Base-by-base conservation (phyloP, 2,113 vertebrate species). In the Toxotes jaculatrix region DNA sequence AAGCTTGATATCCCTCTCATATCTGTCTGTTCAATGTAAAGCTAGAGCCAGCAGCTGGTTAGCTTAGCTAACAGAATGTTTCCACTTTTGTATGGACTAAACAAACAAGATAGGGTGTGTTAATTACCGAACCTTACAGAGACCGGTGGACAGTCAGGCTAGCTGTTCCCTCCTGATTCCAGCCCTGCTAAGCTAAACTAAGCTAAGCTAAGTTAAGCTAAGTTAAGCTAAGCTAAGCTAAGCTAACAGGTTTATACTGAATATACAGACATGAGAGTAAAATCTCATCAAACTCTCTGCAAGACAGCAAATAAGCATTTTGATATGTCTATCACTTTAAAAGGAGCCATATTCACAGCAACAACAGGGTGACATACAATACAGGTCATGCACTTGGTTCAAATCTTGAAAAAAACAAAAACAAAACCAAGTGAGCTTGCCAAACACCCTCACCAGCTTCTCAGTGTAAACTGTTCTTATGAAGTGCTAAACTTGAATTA, bases 401-500 rank as follows among this genome's bases (percentile, higher is more conserved):
- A 47, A 8, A 43, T 19, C 23, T 57, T 38, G 7, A 57, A 77
- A 38, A 32, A 23, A 38, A 11, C 6, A 40, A 55, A 38, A 61
- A 9, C 11, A 21, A 55, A 3, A 34, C 57, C 21, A 70, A 40
- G 61, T 23, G 6, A n/a, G 5, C 60, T 21, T 64, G 51, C 36
- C 36, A 56, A 64, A 68, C 14, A 3, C 34, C 17, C 65, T 42
- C 62, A 64, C 43, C 34, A 38, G 57, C 63, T 70, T 60, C 23
- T 77, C 70, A 53, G 72, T 34, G 31, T 75, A 56, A 74, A 45
- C 71, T 34, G 64, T 34, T 51, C 23, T 31, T 36, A 42, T 43
- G 51, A 72, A 69, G 65, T 45, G 27, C 34, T 59, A 34, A 66
- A 59, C 42, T 7, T 55, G 16, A 70, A 56, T 79, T 43, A 76